Evolutionary conservation across 2,888 invertebrate species (phyloP), one percentile per base, ranked within the genome.

Genomic region (Selenia dentaria): DNA sequence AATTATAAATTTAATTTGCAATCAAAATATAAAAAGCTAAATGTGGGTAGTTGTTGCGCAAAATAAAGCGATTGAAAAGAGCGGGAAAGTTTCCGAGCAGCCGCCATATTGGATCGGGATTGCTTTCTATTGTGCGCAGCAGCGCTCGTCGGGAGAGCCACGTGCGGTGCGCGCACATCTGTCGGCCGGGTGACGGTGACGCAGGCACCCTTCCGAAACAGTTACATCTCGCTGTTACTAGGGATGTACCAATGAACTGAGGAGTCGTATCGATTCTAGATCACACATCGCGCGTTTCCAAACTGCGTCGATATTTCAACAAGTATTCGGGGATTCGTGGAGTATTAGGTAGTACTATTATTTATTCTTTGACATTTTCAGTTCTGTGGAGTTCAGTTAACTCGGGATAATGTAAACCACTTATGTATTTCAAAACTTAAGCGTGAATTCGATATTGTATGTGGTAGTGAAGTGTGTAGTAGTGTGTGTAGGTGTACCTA

Each of bases 121-220:
- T 70, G 76, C 76, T 84, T 79, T 81, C 79, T 78, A 82, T 88
- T 88, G 84, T 88, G 76, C 79, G 78, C 75, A 71, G 44, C 12
- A 31, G 8, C 31, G 6, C 31, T 31, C 31, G 58, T 58, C 67
- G 68, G 48, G 62, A 48, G 61, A 57, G 79, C 75, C 80, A 79
- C 80, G 81, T 81, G 81, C 74, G 64, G 81, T 79, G 81, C 74
- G 64, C 67, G 73, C 78, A 80, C 83, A 82, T 81, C 82, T 83
- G 83, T 81, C 75, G 66, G 56, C 60, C 73, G 71, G 63, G 62
- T 49, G 41, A 10, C 66, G 33, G 25, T 59, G 65, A 64, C 66
- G 55, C 57, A 43, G 54, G 67, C 77, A 73, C 77, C 79, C 78
- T 76, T 61, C 67, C 48, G 29, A 39, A 49, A 41, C 55, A 49